Base-by-base conservation (phyloP, 1,140 invertebrate genomes). In the Onthophagus taurus region DNA sequence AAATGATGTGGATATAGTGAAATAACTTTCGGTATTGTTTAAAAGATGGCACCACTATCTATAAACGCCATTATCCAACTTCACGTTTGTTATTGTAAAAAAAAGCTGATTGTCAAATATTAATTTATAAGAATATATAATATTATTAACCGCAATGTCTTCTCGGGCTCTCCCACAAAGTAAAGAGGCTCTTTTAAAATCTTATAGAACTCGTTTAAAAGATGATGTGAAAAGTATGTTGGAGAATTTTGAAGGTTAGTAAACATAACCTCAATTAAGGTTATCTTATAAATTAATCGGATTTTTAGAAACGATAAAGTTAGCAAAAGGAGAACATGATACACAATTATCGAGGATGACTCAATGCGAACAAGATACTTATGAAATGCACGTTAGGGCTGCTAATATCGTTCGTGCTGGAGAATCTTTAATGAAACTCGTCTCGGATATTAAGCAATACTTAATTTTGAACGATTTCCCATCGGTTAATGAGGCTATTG, bases 221-320 rank as follows among this genome's bases (percentile, higher is more conserved):
- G 91, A 96, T 66, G 91, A 96, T 70, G 84, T 96, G 0, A 92
- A 90, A 68, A 92, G 91, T 39, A 96, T 97, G 87, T 64, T 94
- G 21, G 92, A 96, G 65, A 97, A 97, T 67, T 97, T 93, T 69
- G 83, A 87, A 78, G 88, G 87, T 89, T 74, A 59, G 18, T 35
- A 19, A 24, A 20, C n/a, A n/a, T n/a, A n/a, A n/a, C n/a, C n/a
- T 33, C 14, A 12, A 14, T 33, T 9, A 6, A 33, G 7, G 24
- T n/a, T 7, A 26, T 7, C 24, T 34, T 5, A 9, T 18, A 34
- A 9, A 7, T 21, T 31, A 24, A n/a, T 18, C 11, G 21, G 6
- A 31, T 36, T 42, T 39, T 14, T 68, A 84, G 92, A 97, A 73
- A 96, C 96, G 29, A 80, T 97, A 9, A 94, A 92, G 70, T 61